These are phyloP conservation scores for Yponomeuta malinellus DNA, from an alignment of 2,888 invertebrate genomes.

Conservation along the genomic window DNA sequence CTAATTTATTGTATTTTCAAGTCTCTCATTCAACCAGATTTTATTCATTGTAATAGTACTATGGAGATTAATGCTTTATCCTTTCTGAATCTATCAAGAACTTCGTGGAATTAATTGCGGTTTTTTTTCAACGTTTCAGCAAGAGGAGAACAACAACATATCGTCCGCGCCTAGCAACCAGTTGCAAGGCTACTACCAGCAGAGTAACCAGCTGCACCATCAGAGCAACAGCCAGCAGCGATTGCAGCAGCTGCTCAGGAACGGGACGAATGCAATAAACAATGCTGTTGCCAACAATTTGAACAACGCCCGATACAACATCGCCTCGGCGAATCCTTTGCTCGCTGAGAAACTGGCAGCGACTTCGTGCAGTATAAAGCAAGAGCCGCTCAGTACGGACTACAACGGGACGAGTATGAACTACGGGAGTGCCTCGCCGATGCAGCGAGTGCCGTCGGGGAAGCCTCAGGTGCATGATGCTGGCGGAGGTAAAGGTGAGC, in stretches of 20 bases:
- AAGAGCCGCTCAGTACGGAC: slow-evolving; percentile 68
- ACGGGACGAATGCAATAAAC: slow-evolving; percentile 68
- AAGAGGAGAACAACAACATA: slow-evolving; percentile 73
- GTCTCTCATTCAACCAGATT: too few species aligned
- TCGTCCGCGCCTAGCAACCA: slow-evolving; percentile 62
- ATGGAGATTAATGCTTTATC: too few species aligned
- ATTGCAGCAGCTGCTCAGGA: slow-evolving; percentile 60
- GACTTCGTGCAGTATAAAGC: slow-evolving; percentile 79
- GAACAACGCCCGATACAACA: slow-evolving; percentile 81
- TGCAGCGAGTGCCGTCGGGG: slow-evolving; percentile 72
- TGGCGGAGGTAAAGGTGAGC: slow-evolving; percentile 75
- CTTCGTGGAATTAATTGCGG: background rate
- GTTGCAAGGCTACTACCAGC: slow-evolving; percentile 64
- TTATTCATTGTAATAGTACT: too few species aligned
- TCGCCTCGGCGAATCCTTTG: slow-evolving; percentile 90
- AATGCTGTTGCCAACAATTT: slow-evolving; percentile 62
- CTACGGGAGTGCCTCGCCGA: slow-evolving; percentile 67
- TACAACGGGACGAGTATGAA: slow-evolving; percentile 70
- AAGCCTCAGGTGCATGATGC: slow-evolving; percentile 72
- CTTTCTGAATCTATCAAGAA: too few species aligned
- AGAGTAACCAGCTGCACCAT: slow-evolving; percentile 47
- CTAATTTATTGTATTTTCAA: too few species aligned
- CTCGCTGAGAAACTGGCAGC: slow-evolving; percentile 89
- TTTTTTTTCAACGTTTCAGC: slow-evolving; percentile 49
- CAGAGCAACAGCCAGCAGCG: slow-evolving; percentile 65